A percentile compares a stretch with the other conserved stretches of the same genome.
These are phyloP conservation scores for Vidua chalybeata DNA, from an alignment of 2,113 vertebrate genomes.

Conservation along the genomic window DNA sequence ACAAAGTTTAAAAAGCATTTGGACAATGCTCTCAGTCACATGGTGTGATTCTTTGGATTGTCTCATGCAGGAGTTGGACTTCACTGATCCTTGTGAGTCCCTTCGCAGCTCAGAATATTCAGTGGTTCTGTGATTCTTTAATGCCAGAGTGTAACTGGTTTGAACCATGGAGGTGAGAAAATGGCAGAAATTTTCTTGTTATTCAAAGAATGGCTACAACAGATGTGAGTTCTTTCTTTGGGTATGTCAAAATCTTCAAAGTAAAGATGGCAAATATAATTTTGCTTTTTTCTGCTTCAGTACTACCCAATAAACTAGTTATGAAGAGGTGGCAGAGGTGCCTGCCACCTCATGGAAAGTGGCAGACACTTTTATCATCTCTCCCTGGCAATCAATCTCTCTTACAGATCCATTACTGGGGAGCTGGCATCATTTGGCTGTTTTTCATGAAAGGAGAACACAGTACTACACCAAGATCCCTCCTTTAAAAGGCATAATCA, in stretches of 20 bases:
- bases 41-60: too few relatives aligned
- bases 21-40: not conserved
- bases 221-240: not conserved
- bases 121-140: not conserved
- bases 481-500: not conserved
- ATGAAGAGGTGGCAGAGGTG: not conserved
- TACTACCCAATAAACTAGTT: not conserved
- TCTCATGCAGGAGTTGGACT: not conserved
- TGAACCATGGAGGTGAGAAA: not conserved
- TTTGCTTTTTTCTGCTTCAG: not conserved
- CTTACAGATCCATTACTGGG: not conserved
- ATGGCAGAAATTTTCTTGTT: not conserved
- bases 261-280: not conserved
- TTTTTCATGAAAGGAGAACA: not conserved
- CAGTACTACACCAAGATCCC: not conserved
- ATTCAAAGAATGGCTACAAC: not conserved
- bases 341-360: not conserved
- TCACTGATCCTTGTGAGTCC: not conserved
- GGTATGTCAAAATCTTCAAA: not conserved
- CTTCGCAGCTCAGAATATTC: not conserved
- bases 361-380: not conserved
- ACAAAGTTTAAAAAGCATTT: not conserved
- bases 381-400: not conserved
- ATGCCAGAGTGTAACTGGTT: not conserved
- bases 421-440: rapidly evolving